phyloP scores from a whole-genome alignment of 2,888 invertebrate species.

The Zele albiditarsus region DNA sequence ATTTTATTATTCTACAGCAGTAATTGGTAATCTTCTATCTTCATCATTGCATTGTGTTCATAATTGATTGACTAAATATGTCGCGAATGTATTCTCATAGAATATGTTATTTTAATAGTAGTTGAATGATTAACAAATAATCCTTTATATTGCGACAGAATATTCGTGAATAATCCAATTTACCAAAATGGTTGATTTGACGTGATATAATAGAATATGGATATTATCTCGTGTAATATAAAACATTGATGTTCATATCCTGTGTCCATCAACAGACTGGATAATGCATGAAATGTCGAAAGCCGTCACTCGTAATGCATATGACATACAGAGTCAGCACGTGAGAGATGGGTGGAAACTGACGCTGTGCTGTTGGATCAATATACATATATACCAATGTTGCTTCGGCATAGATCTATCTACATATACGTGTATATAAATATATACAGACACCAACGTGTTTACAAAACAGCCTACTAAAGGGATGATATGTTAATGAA shows the following conservation, averaged over 20 bases:
- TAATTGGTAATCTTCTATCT: no score
- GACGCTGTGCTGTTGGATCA: background rate
- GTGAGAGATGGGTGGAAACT: slow-evolving; percentile 15
- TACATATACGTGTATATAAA: background rate
- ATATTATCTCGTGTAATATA: background rate
- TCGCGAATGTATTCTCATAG: background rate
- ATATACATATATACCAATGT: background rate
- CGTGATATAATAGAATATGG: background rate
- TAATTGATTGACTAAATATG: background rate
- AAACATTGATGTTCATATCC: slow-evolving; percentile 28
- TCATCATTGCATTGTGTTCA: background rate
- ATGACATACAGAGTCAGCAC: slow-evolving; percentile 38
- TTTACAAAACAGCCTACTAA: no score
- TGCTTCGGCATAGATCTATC: background rate
- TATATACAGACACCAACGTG: background rate
- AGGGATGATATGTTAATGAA: no score
- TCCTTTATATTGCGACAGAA: background rate
- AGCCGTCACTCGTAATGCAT: slow-evolving; percentile 25
- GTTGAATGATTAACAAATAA: background rate
- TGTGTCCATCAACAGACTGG: slow-evolving; percentile 23
- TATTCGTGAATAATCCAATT: background rate
- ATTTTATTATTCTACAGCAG: no score
- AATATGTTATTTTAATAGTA: background rate
- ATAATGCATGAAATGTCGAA: slow-evolving; percentile 34
- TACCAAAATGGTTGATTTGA: background rate